These are phyloP conservation scores for Willisornis vidua DNA, from an alignment of 2,113 vertebrate genomes.

Conservation along the genomic window DNA sequence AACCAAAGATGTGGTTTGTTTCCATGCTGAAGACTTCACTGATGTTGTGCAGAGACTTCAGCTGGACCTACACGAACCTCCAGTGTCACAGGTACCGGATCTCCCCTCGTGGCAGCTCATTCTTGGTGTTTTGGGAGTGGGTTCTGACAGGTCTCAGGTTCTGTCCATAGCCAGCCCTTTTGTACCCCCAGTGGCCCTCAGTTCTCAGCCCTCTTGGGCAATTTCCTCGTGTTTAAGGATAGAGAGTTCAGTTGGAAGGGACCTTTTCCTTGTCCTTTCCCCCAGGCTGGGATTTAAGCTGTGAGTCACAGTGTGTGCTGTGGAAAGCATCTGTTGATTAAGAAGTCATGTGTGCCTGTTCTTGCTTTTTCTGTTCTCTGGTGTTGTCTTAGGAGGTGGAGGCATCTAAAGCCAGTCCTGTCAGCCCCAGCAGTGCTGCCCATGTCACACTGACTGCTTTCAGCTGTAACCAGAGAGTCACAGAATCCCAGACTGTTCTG, in stretches of 20 bases:
- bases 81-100: slow-evolving; percentile 90
- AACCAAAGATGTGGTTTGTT: slow-evolving; percentile 98
- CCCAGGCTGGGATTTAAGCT: background rate
- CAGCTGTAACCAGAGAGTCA: background rate
- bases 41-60: slow-evolving; percentile 97
- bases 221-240: background rate
- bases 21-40: slow-evolving; percentile 95
- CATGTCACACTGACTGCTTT: background rate
- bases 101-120: background rate
- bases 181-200: background rate
- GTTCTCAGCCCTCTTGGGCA: background rate
- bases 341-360: background rate
- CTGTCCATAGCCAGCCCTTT: background rate
- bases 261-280: background rate
- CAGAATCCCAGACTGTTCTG: no score
- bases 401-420: background rate
- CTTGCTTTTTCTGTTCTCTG: background rate
- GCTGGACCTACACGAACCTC: slow-evolving; percentile 94
- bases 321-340: background rate
- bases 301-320: background rate
- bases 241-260: background rate
- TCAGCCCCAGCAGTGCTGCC: background rate
- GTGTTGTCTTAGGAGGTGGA: background rate
- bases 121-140: background rate
- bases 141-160: background rate